phyloP scores from a whole-genome alignment of 2,888 invertebrate genomes.

The Macroteleia sp. region DNA sequence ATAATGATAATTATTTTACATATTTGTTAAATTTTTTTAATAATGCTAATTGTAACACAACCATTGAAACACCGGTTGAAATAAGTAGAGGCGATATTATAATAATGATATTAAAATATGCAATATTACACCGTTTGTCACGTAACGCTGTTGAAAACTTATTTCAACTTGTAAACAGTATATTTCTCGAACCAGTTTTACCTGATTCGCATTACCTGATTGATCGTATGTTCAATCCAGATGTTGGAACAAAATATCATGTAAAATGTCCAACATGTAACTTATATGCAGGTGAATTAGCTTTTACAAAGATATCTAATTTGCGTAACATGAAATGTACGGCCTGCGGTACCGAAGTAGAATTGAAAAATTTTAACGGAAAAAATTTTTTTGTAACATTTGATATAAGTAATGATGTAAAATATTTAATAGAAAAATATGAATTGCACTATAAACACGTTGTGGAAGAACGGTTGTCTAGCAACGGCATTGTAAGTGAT shows the following conservation, averaged over 20 bases:
- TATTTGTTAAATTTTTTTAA: not conserved
- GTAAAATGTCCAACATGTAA: not conserved
- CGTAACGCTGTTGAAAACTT: not conserved
- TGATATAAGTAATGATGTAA: not conserved
- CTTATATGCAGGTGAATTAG: not conserved
- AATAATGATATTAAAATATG: conserved; percentile 1
- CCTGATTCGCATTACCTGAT: not conserved
- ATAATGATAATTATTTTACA: not conserved
- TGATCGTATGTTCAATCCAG: not conserved
- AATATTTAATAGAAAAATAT: conserved; percentile 9
- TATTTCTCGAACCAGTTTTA: not conserved
- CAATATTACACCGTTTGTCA: not conserved
- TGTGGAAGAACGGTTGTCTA: not conserved
- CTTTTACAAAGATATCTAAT: not conserved
- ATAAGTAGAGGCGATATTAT: conserved; percentile 6
- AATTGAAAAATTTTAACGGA: not conserved
- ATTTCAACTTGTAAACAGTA: conserved; percentile 4
- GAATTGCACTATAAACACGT: conserved; percentile 1
- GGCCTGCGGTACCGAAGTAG: not conserved
- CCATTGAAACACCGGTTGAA: not conserved
- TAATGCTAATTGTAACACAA: not conserved
- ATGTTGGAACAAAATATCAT: not conserved
- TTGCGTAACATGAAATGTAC: not conserved
- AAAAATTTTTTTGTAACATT: conserved; percentile 8
- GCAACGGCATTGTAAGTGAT: not conserved